Evolutionary conservation across 2,797 vertebrate species (phyloP).

Genomic region (Odontamblyopus rebecca): DNA sequence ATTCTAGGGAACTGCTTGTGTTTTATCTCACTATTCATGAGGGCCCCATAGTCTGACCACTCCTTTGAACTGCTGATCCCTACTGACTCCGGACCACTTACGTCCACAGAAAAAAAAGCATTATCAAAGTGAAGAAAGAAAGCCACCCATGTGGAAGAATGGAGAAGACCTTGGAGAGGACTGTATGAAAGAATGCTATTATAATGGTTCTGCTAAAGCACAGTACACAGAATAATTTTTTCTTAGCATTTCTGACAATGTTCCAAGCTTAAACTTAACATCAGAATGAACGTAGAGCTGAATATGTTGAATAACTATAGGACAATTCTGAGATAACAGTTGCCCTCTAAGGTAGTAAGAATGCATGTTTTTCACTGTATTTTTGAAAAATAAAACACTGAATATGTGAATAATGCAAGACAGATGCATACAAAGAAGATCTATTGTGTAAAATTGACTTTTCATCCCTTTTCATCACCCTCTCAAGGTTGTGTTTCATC

Average conservation of each 20-base stretch:
- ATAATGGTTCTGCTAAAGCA: background rate
- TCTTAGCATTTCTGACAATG: background rate
- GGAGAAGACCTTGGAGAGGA: background rate
- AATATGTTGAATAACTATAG: background rate
- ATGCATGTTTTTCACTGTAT: too few species aligned
- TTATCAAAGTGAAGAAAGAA: slow-evolving; percentile 12
- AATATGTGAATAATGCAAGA: too few species aligned
- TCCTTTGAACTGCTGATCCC: slow-evolving; percentile 7
- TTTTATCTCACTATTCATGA: background rate
- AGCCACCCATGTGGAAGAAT: background rate
- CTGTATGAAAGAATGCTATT: background rate
- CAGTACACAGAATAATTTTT: background rate
- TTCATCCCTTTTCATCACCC: too few species aligned
- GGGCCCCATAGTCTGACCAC: background rate
- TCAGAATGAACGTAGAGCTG: background rate
- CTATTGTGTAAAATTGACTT: too few species aligned
- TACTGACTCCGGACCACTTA: background rate
- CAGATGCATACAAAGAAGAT: too few species aligned
- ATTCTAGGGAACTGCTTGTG: background rate
- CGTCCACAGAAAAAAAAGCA: background rate
- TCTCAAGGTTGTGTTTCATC: too few species aligned
- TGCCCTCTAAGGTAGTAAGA: too few species aligned
- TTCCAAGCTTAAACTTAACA: background rate
- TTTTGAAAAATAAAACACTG: too few species aligned
- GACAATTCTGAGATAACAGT: too few species aligned